Conservation (phyloP, 2,113 vertebrate species). For the Fukomys damarensis region DNA sequence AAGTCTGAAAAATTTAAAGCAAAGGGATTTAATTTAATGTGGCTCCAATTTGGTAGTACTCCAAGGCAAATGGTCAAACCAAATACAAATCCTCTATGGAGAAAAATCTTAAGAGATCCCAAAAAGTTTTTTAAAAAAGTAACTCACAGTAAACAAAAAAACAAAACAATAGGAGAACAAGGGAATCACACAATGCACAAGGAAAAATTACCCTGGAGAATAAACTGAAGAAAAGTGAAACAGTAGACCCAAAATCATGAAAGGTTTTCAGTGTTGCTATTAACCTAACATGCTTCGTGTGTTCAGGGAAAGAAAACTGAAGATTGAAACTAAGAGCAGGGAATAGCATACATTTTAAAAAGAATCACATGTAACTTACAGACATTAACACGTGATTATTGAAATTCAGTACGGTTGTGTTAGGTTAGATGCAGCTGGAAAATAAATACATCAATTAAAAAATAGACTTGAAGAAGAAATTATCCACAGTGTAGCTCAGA, state of each 20-base stretch:
- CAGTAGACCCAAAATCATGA: not conserved
- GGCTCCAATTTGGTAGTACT: not conserved
- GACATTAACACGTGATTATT: not conserved
- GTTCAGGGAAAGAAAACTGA: not conserved
- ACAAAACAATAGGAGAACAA: not conserved
- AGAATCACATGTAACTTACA: not conserved
- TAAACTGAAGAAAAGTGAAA: not conserved
- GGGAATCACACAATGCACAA: not conserved
- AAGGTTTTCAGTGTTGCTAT: not conserved
- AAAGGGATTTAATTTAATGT: not conserved
- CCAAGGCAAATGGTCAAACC: not conserved
- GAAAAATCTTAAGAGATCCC: not conserved
- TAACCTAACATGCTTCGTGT: not conserved
- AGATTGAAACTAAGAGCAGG: not conserved
- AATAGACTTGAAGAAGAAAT: constrained; percentile 32
- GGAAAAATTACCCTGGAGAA: not conserved
- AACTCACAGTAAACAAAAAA: not conserved
- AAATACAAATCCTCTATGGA: not conserved
- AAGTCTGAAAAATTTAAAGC: not conserved
- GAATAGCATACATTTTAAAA: not conserved
- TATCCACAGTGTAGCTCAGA: not conserved
- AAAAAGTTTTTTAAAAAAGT: not conserved
- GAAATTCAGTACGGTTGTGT: not conserved
- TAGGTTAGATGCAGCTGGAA: not conserved
- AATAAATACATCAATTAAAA: constrained; percentile 15